Base-by-base conservation (phyloP, 1,140 invertebrate genomes). In the Drosophila ficusphila region DNA sequence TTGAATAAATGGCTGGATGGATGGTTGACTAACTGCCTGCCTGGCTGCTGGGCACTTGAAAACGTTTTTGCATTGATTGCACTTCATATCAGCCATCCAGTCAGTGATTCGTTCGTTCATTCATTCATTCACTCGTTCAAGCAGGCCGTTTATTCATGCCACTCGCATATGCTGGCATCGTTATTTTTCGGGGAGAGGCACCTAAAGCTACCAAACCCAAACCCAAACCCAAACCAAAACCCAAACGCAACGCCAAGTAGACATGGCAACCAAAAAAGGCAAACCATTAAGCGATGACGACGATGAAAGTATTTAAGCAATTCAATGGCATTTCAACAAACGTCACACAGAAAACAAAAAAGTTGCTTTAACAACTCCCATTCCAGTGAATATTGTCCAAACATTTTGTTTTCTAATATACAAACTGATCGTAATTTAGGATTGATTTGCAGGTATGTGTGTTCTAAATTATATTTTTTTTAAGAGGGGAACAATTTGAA, bases 31-130 rank as follows among this genome's bases (percentile, higher is more conserved):
- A 21, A 7, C 44, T 64, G 65, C 27, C 5, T 73, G 54, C 18
- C 23, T 42, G 62, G 56, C 19, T 42, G 41, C 19, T 54, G 56
- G 52, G 42, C 58, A 88, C 82, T 82, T 75, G 74, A 88, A 86
- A 86, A 71, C 82, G 76, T 88, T 88, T 88, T 88, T 81, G 82
- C 82, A 88, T 88, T 88, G 82, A 88, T 88, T 88, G 82, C 82
- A 88, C 82, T 88, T 88, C 74, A 86, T 86, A 88, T 88, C 73
- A 64, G 54, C 72, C 72, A 79, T 70, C 67, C 61, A 67, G 46
- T 56, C 51, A 41, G 42, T 48, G 60, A 41, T 18, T 19, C 38
- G 11, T 9, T 23, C 61, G 47, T 18, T 48, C 58, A 62, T 16
- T 29, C 27, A 36, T 39, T 57, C 73, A 62, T 62, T 49, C 33